Evolutionary conservation across 2,888 invertebrate species (phyloP), one percentile per base, ranked within the genome.

Genomic region (Caenorhabditis doughertyi): DNA sequence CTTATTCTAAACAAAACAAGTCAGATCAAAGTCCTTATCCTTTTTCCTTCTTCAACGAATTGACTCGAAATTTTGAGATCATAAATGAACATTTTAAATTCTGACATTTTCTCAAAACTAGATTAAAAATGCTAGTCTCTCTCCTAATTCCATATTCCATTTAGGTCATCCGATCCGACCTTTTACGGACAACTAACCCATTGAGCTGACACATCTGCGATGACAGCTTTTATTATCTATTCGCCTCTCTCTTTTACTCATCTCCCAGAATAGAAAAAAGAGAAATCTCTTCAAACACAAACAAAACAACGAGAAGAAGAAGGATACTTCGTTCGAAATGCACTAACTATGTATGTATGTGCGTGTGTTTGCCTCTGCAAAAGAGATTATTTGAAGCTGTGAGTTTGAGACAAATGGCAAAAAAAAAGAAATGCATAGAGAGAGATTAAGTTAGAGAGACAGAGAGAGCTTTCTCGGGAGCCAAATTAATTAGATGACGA

Each of bases 401-500:
- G 60, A 16, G 60, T 23, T 21, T 16, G n/a, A 25, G 62, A 29
- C 42, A 44, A 25, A 11, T 13, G 16, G 39, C 3, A 39, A 39
- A 39, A 39, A 39, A 39, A 13, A 11, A 39, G 25, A 13, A 44
- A 44, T 16, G 13, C 5, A 16, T n/a, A 29, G 47, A 39, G 42
- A 42, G 44, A 58, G 18, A 7, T 11, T 23, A 42, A 23, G 60
- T 16, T 11, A n/a, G 44, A 44, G 21, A 49, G 65, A 25, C 18
- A 56, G 44, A 55, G 53, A 23, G 29, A 27, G 53, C 27, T 2
- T n/a, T 29, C 18, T 18, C 32, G 3, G 65, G 74, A 47, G 56
- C 51, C 74, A 65, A 67, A 67, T 67, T 74, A 74, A 74, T 74
- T 74, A 74, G 65, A 74, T 67, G 74, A 74, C 67, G 67, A 67